A percentile compares a stretch with the other conserved stretches of the same genome.
These are phyloP conservation scores for Caracal caracal DNA, from an alignment of 2,113 vertebrate species.

Conservation along the genomic window DNA sequence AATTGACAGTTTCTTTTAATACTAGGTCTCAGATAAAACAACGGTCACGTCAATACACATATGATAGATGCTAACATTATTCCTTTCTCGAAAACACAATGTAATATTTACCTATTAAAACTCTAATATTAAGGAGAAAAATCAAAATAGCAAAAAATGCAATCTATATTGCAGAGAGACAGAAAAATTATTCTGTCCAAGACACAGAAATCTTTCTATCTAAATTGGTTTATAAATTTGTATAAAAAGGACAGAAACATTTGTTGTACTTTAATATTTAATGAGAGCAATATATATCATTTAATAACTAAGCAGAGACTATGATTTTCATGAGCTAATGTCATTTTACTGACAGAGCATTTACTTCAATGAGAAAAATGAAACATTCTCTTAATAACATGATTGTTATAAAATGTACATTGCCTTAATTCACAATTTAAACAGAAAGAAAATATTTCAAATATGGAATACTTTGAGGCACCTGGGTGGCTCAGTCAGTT, in stretches of 20 bases:
- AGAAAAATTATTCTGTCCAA: conserved; percentile 33
- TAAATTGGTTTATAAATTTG: conserved; percentile 46
- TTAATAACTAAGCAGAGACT: conserved; percentile 46
- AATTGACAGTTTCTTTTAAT: conserved; percentile 2
- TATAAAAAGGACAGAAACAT: conserved; percentile 46
- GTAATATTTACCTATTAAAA: conserved; percentile 35
- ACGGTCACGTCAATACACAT: neutral
- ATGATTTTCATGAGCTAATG: conserved; percentile 16
- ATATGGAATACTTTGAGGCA: neutral
- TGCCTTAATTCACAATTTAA: conserved; percentile 52
- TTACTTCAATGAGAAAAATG: conserved; percentile 4
- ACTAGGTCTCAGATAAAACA: neutral
- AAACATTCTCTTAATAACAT: conserved; percentile 13
- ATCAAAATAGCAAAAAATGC: conserved; percentile 43
- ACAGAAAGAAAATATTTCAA: conserved; percentile 62
- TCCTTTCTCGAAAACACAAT: neutral
- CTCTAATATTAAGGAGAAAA: conserved; percentile 4
- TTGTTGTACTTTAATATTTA: conserved; percentile 15
- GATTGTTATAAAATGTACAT: neutral
- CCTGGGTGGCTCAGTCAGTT: too few species aligned
- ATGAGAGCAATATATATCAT: conserved; percentile 40
- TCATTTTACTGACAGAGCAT: conserved; percentile 32
- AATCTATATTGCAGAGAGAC: neutral
- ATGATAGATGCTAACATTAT: neutral
- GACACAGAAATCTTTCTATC: neutral